Percentiles rank a stretch among this genome's conserved stretches.
Evolutionary conservation across 1,140 invertebrate species (phyloP).

Genomic region (Berghia stephanieae): DNA sequence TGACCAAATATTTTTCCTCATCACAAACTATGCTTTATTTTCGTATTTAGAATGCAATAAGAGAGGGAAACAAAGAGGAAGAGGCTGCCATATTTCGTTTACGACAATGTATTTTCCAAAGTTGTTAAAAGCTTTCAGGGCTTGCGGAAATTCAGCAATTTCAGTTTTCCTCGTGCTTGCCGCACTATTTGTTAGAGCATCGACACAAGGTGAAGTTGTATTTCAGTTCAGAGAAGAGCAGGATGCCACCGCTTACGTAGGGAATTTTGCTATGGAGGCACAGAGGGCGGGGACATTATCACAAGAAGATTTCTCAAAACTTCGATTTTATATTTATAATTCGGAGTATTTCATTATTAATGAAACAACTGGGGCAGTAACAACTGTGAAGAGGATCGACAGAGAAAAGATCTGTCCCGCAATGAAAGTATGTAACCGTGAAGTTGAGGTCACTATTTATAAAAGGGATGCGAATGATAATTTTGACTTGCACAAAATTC

Average conservation of each 20-base stretch:
- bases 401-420: conserved; percentile 46
- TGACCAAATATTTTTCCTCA: no score
- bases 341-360: conserved; percentile 78
- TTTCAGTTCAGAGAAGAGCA: conserved; percentile 39
- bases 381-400: conserved; percentile 60
- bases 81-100: background rate
- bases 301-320: conserved; percentile 16
- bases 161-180: no score
- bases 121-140: background rate
- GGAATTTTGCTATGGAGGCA: conserved; percentile 40
- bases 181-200: no score
- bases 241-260: conserved; percentile 33
- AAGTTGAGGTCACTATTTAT: conserved; percentile 38
- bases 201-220: background rate
- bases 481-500: conserved; percentile 34
- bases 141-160: background rate
- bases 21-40: no score
- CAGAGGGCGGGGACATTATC: conserved; percentile 27
- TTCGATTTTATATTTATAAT: conserved; percentile 35
- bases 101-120: background rate
- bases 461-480: conserved; percentile 13
- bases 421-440: conserved; percentile 33
- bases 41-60: background rate
- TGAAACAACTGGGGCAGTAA: conserved; percentile 87
- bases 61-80: background rate